phyloP scores from a whole-genome alignment of 2,113 vertebrate genomes.

The Orthonyx spaldingii region DNA sequence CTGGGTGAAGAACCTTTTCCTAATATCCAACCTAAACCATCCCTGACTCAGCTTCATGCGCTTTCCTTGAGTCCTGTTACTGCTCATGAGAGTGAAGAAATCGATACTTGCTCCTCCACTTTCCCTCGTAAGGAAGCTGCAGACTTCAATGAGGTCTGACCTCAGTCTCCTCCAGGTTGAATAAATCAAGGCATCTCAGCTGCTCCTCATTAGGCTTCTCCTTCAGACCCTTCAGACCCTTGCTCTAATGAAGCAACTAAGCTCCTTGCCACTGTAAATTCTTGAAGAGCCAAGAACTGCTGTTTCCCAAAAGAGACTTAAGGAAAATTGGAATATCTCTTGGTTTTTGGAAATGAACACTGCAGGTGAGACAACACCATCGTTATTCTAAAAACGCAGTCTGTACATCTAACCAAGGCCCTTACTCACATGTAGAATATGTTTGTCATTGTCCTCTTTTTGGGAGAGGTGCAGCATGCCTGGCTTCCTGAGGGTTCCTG shows the following conservation, averaged over 20 bases:
- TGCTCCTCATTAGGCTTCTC: background rate
- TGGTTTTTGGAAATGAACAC: background rate
- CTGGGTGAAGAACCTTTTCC: background rate
- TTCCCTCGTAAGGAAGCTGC: too few relatives aligned
- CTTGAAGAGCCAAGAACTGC: background rate
- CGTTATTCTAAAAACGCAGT: background rate
- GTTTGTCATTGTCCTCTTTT: too few relatives aligned
- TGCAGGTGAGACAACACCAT: background rate
- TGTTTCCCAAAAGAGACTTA: background rate
- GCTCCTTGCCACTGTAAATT: background rate
- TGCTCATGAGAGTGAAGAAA: too few relatives aligned
- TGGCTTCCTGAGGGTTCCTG: too few relatives aligned
- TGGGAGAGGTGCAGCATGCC: too few relatives aligned
- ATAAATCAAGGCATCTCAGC: background rate
- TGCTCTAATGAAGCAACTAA: background rate
- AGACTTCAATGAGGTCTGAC: too few relatives aligned
- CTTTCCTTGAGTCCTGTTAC: too few relatives aligned
- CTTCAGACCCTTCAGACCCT: background rate
- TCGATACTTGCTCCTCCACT: too few relatives aligned
- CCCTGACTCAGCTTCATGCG: too few relatives aligned
- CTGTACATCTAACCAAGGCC: background rate
- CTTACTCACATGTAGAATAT: background rate
- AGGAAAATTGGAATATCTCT: background rate
- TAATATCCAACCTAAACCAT: too few relatives aligned
- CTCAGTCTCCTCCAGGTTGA: background rate